Conservation (phyloP, 2,113 vertebrate genomes). For the Castor canadensis region DNA sequence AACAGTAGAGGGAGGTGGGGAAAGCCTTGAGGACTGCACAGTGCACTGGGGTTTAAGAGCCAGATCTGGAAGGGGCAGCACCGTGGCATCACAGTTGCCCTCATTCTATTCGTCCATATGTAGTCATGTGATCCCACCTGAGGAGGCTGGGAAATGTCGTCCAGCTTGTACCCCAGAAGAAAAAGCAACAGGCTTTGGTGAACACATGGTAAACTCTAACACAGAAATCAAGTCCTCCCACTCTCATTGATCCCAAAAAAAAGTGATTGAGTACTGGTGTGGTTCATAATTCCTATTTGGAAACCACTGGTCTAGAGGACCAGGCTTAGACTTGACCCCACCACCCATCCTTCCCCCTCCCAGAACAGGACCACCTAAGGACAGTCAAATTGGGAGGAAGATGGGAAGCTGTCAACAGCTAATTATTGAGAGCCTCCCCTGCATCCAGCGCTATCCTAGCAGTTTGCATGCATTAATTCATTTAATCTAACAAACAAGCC, state of each 20-base stretch:
- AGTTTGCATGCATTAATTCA: neutral
- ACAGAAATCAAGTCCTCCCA: neutral
- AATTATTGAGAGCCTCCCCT: neutral
- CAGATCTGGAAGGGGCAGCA: neutral
- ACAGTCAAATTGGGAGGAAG: neutral
- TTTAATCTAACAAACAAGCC: neutral
- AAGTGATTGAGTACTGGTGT: neutral
- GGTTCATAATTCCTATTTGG: neutral
- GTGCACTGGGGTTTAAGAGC: fast-evolving
- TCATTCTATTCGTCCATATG: neutral
- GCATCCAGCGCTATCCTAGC: neutral
- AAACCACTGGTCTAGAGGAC: neutral
- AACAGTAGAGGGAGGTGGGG: neutral
- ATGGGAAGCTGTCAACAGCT: neutral
- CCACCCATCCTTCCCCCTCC: neutral
- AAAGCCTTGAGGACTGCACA: neutral
- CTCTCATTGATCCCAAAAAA: neutral
- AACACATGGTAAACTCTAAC: neutral
- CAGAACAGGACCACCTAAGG: neutral
- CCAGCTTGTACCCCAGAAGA: neutral
- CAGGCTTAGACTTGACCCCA: neutral
- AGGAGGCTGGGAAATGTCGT: neutral
- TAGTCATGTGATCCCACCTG: neutral
- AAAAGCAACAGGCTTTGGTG: neutral
- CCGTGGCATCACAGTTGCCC: neutral